Base-by-base conservation (phyloP, 2,113 vertebrate species). In the Typhlomys cinereus region DNA sequence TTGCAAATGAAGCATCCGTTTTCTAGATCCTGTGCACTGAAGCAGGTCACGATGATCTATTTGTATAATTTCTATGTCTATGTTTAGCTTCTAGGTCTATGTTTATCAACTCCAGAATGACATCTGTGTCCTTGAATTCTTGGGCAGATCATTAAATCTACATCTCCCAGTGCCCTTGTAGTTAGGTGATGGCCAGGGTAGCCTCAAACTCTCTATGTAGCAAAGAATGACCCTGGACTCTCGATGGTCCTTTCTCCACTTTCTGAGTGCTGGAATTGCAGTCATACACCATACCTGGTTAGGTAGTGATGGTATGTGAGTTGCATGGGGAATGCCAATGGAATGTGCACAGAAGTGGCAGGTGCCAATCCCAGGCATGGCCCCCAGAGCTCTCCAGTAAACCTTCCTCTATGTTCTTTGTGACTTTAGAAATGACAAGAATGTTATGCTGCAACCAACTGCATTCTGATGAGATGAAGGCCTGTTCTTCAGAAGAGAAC, bases 1-100 rank as follows among this genome's bases (percentile, higher is more conserved):
- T 80, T 79, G 2, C 31, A 70, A 88, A 90, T 83, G 69, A 83
- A 92, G 41, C 57, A 88, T 62, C 61, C 41, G 7, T 84, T 80
- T 52, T 92, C 27, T 4, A 89, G 50, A 7, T 61, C 52, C 9
- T 52, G 52, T 29, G 61, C 27, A 31, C 5, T 2, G 7, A 23
- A 27, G 4, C 20, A 7, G 39, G 1, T 34, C 10, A 21, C 27
- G 46, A 41, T 27, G 46, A n/a, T 67, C 78, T 27, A 75, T 39
- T 59, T 20, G 48, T 4, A 54, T 23, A 67, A 54, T 23, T 92
- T 90, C 34, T 82, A 11, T 59, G 23, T 82, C 50, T 85, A 25
- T 85, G 73, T 48, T 11, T 57, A 57, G n/a, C n/a, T 92, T 90
- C 34, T 82, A 11, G 50, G 23, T 82, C 50, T 85, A 25, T 85